phyloP scores from a whole-genome alignment of 2,797 vertebrate species.

The Pampus argenteus region DNA sequence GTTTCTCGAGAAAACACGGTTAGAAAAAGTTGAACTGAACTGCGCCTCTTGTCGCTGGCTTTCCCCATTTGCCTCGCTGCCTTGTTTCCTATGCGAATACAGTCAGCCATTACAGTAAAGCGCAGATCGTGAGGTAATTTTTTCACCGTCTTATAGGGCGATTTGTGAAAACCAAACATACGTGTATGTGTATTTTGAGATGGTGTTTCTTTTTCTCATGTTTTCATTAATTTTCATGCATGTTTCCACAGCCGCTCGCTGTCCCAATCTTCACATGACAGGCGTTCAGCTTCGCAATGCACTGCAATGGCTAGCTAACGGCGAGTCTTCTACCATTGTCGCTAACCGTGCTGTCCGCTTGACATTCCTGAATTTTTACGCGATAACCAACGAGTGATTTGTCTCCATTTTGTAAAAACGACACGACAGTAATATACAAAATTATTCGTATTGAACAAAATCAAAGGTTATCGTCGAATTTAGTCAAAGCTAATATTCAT shows the following conservation, averaged over 20 bases:
- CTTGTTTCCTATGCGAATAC: slow-evolving; percentile 92
- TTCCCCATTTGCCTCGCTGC: slow-evolving; percentile 86
- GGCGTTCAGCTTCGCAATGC: slow-evolving; percentile 80
- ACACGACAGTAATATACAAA: slow-evolving; percentile 64
- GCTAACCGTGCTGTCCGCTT: slow-evolving; percentile 77
- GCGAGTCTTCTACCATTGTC: slow-evolving; percentile 82
- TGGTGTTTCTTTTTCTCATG: slow-evolving; percentile 67
- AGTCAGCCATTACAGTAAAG: slow-evolving; percentile 98
- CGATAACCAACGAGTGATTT: slow-evolving; percentile 60
- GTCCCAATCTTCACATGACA: slow-evolving; percentile 78
- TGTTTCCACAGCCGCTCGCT: slow-evolving; percentile 55
- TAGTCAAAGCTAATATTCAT: slow-evolving; percentile 58
- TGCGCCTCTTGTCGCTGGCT: slow-evolving; percentile 86
- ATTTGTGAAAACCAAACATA: slow-evolving; percentile 48
- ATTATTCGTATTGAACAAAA: slow-evolving; percentile 73
- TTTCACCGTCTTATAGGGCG: slow-evolving; percentile 50
- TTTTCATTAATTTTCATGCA: slow-evolving; percentile 60
- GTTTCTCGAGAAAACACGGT: slow-evolving; percentile 79
- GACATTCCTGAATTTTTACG: slow-evolving; percentile 76
- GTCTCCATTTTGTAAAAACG: slow-evolving; percentile 53
- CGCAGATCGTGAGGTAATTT: slow-evolving; percentile 87
- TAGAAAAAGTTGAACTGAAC: slow-evolving; percentile 92
- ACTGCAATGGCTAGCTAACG: slow-evolving; percentile 84
- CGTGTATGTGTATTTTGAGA: background rate
- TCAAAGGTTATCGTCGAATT: slow-evolving; percentile 63